Conservation (phyloP, 2,888 invertebrate species). For the Eledone cirrhosa region DNA sequence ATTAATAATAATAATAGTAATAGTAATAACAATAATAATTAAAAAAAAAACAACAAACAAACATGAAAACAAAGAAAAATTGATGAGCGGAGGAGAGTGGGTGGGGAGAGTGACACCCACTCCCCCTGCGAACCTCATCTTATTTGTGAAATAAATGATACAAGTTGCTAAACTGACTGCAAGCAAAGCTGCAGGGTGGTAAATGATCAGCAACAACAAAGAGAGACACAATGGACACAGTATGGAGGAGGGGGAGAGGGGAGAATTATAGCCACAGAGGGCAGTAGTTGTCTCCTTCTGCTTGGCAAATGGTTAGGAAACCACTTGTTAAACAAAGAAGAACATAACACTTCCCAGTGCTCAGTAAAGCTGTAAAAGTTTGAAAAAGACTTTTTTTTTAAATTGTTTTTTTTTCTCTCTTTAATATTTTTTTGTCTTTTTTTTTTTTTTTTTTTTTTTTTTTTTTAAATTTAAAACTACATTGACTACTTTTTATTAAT, state of each 20-base stretch:
- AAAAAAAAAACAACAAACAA: conserved; percentile 11
- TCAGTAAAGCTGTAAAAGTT: conserved; percentile 25
- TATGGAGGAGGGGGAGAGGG: conserved; percentile 11
- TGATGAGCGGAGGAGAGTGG: not conserved
- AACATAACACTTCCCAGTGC: conserved; percentile 24
- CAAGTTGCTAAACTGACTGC: conserved; percentile 15
- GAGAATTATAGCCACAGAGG: conserved; percentile 4
- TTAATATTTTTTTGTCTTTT: not conserved
- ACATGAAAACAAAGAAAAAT: not conserved
- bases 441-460: not conserved
- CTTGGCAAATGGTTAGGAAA: conserved; percentile 20
- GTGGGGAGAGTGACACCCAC: too few species aligned
- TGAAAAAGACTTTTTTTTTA: conserved; percentile 15
- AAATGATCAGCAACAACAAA: conserved; percentile 20
- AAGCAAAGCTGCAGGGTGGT: conserved; percentile 18
- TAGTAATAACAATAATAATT: not conserved
- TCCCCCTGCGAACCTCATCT: not conserved
- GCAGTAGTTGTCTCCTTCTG: conserved; percentile 22
- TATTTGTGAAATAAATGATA: conserved; percentile 27
- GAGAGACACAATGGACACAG: conserved; percentile 23
- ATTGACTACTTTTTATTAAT: conserved; percentile 13
- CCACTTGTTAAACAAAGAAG: conserved; percentile 22
- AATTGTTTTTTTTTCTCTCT: not conserved
- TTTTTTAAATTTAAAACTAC: conserved; percentile 27
- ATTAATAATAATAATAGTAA: not conserved